Conservation (phyloP, 2,113 vertebrate species). For the Poeciliopsis turrubarensis region DNA sequence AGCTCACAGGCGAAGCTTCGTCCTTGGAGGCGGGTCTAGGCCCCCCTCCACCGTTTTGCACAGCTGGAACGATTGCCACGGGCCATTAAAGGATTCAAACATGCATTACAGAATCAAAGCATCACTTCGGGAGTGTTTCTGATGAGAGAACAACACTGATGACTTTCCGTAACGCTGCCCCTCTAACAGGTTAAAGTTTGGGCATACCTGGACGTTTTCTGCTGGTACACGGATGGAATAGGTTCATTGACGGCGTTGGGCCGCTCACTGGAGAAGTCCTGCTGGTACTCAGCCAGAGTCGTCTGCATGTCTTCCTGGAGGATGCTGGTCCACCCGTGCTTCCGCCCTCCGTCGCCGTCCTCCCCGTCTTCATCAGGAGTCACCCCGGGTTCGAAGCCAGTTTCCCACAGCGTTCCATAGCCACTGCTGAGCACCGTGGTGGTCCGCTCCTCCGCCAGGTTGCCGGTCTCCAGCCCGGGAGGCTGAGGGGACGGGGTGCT, state of each 20-base stretch:
- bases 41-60: no score
- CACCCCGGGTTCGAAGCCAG: conserved; percentile 40
- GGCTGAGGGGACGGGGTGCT: conserved; percentile 68
- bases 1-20: no score
- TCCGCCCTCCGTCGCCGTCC: conserved; percentile 12
- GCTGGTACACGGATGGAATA: conserved; percentile 42
- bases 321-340: conserved; percentile 35
- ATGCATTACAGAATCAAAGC: no score
- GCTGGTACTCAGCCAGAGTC: conserved; percentile 12
- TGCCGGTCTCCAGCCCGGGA: conserved; percentile 50
- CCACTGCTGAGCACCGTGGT: conserved; percentile 85
- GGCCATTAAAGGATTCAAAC: no score
- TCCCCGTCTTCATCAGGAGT: conserved; percentile 26
- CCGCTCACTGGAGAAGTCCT: conserved; percentile 28
- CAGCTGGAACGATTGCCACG: no score
- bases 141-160: no score
- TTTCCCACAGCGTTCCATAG: conserved; percentile 85
- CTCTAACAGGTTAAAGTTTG: no score
- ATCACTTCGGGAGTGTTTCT: no score
- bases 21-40: no score
- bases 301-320: conserved; percentile 42
- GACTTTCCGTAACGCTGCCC: no score
- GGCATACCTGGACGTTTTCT: conserved; percentile 61
- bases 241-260: conserved; percentile 4
- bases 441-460: conserved; percentile 60